phyloP scores from a whole-genome alignment of 2,113 vertebrate genomes.

The Dolichotis patagonum region DNA sequence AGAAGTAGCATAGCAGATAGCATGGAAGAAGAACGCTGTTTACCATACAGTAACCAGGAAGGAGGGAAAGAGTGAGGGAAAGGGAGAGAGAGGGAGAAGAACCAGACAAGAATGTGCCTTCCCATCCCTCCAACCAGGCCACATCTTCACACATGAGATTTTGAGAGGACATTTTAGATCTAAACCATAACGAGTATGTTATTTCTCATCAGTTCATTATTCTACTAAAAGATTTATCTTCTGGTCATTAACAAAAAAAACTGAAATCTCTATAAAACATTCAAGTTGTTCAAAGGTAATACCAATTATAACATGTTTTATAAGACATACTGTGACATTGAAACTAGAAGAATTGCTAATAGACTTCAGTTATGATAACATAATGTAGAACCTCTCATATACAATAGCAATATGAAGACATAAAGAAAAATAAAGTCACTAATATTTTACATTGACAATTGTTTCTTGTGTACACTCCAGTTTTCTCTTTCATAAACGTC shows the following conservation, averaged over 20 bases:
- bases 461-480: neutral
- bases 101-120: neutral
- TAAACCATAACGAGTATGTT: neutral
- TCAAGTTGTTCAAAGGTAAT: constrained; percentile 37
- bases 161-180: neutral
- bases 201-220: neutral
- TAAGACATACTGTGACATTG: neutral
- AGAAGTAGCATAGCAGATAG: neutral
- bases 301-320: neutral
- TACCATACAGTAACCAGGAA: neutral
- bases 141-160: neutral
- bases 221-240: neutral
- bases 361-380: neutral
- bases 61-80: neutral
- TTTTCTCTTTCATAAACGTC: neutral
- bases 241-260: neutral
- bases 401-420: neutral
- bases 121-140: neutral
- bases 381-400: neutral
- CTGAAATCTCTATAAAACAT: constrained; percentile 14
- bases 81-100: neutral
- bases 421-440: constrained; percentile 7
- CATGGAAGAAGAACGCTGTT: neutral
- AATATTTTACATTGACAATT: neutral
- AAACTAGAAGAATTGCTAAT: constrained; percentile 29